These are phyloP conservation scores for Fulmarus glacialis DNA, from an alignment of 2,113 vertebrate species.

Conservation along the genomic window DNA sequence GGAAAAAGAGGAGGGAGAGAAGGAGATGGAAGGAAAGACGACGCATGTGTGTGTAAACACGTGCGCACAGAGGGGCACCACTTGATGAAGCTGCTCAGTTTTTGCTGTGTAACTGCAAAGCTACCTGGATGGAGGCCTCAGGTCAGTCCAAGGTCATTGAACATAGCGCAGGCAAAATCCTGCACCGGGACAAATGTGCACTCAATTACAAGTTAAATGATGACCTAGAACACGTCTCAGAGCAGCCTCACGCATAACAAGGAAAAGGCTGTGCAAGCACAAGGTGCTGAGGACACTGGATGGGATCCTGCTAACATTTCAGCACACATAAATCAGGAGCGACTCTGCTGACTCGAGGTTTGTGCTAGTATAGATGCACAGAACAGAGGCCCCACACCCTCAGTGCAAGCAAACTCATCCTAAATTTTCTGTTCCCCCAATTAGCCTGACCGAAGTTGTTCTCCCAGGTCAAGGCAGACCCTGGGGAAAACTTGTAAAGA, in stretches of 20 bases:
- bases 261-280: fast-evolving
- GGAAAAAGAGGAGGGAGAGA: slow-evolving; percentile 23
- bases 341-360: neutral
- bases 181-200: neutral
- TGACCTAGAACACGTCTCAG: neutral
- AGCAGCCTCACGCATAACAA: neutral
- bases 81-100: neutral
- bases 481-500: neutral
- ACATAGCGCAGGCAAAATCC: neutral
- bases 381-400: fast-evolving
- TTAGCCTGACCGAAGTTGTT: neutral
- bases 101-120: neutral
- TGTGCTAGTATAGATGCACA: neutral
- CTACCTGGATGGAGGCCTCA: neutral
- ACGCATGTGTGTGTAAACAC: neutral
- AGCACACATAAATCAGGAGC: neutral
- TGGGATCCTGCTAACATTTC: neutral
- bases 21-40: neutral
- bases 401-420: neutral
- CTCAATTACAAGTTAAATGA: neutral
- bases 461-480: neutral
- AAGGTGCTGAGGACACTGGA: neutral
- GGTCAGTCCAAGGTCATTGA: neutral
- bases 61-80: neutral
- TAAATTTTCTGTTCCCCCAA: neutral